phyloP scores from a whole-genome alignment of 2,113 vertebrate genomes.

The Pteruthius melanotis region DNA sequence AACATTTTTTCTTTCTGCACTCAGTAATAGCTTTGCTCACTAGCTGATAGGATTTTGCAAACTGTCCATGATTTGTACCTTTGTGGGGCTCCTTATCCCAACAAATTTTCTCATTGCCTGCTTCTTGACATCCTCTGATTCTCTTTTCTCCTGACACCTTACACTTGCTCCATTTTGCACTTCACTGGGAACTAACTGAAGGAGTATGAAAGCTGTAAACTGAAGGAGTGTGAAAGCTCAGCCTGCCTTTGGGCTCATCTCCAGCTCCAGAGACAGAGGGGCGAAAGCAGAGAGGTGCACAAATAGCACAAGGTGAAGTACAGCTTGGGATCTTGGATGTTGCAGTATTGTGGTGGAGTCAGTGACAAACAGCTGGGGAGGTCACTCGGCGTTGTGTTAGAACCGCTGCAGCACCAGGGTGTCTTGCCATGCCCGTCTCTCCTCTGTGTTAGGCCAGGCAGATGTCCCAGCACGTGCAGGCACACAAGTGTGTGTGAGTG shows the following conservation, averaged over 20 bases:
- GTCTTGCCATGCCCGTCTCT: not conserved
- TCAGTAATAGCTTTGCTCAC: not conserved
- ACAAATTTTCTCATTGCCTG: not conserved
- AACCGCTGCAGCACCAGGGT: rapidly evolving
- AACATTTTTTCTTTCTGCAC: not conserved
- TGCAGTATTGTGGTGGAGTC: rapidly evolving
- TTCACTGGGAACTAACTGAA: not conserved
- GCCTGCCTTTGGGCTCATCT: not conserved
- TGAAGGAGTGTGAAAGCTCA: not conserved
- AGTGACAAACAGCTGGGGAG: rapidly evolving
- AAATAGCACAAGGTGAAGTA: not conserved
- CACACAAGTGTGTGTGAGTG: not conserved
- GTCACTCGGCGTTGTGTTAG: not conserved
- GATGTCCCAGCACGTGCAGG: rapidly evolving
- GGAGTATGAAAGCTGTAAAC: not conserved
- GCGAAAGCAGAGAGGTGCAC: not conserved
- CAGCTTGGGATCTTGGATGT: not conserved
- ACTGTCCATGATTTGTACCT: not conserved
- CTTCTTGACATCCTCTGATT: not conserved
- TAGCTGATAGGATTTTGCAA: not conserved
- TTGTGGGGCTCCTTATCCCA: not conserved
- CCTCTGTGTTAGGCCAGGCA: not conserved
- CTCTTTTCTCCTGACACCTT: not conserved
- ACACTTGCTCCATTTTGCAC: not conserved
- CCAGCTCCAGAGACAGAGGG: not conserved